Conservation (phyloP, 2,888 invertebrate genomes). For the Cataglyphis rosenhaueri region DNA sequence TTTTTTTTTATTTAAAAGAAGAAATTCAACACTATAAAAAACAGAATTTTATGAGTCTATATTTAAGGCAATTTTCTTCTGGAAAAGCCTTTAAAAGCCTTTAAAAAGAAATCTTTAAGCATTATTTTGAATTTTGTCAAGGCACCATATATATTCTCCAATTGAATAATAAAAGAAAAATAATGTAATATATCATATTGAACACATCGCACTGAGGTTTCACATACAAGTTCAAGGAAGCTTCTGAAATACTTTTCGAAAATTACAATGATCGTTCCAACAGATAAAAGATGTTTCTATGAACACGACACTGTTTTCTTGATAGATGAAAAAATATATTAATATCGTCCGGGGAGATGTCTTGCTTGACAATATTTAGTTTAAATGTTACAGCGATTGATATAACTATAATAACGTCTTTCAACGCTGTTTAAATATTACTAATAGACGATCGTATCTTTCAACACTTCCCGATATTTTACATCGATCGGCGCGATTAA, state of each 20-base stretch:
- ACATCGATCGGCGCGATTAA: background rate
- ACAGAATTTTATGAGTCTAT: background rate
- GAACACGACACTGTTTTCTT: background rate
- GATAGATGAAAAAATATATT: background rate
- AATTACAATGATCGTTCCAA: background rate
- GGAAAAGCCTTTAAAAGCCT: no score
- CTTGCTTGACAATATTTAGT: background rate
- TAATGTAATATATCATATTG: background rate
- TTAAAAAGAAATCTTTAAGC: background rate
- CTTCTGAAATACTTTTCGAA: background rate
- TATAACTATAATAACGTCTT: background rate
- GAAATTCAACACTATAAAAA: background rate
- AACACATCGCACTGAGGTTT: background rate
- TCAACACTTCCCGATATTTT: background rate
- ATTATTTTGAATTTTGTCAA: background rate
- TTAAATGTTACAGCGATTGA: background rate
- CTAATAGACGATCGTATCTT: background rate
- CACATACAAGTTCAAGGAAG: background rate
- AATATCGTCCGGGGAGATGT: background rate
- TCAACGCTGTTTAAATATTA: background rate
- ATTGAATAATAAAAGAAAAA: background rate
- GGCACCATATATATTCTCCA: background rate
- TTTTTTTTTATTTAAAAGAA: background rate
- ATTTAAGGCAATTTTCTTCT: background rate
- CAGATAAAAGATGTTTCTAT: background rate